Base-by-base conservation (phyloP, 2,888 invertebrate genomes). In the Agriopis aurantiaria region DNA sequence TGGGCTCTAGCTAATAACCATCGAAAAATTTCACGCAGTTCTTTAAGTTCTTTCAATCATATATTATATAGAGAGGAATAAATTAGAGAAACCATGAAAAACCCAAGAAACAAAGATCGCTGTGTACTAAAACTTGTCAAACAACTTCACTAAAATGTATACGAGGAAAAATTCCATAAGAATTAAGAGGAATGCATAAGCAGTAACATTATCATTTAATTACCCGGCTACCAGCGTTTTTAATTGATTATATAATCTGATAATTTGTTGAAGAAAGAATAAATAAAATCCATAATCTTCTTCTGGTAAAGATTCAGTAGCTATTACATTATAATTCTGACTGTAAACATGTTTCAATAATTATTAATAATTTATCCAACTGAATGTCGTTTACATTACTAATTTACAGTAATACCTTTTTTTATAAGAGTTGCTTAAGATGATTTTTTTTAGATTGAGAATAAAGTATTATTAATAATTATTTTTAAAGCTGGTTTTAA, bases 221-320 rank as follows among this genome's bases (percentile, higher is more conserved):
- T 71, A 75, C 71, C 66, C 71, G 70, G 81, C 86, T 85, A 85
- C 86, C 80, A 82, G 80, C 82, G 77, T 82, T 80, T 72, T 78
- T 69, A 14, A 74, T 55, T 68, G 68, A 75, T 70, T 74, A 75
- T 79, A 80, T 76, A 63, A 58, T 43, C 65, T 48, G 71, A 78
- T 80, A 80, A 81, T 81, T 77, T 75, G 78, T 75, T 78, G 80
- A 81, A 84, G 83, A 80, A 80, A 74, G 79, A 68, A 77, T 83
- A 73, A 82, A 78, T 65, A 73, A 80, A 78, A 78, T 76, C 78
- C 79, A 82, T 77, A 82, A 84, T 74, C 78, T 84, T 83, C 82
- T 87, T 83, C 82, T 78, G 78, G 77, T 82, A 85, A 86, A 84
- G 84, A 84, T 86, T 83, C 82, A 73, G 73, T 75, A 78, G 79